phyloP scores from a whole-genome alignment of 2,113 vertebrate genomes.

The Redunca redunca region DNA sequence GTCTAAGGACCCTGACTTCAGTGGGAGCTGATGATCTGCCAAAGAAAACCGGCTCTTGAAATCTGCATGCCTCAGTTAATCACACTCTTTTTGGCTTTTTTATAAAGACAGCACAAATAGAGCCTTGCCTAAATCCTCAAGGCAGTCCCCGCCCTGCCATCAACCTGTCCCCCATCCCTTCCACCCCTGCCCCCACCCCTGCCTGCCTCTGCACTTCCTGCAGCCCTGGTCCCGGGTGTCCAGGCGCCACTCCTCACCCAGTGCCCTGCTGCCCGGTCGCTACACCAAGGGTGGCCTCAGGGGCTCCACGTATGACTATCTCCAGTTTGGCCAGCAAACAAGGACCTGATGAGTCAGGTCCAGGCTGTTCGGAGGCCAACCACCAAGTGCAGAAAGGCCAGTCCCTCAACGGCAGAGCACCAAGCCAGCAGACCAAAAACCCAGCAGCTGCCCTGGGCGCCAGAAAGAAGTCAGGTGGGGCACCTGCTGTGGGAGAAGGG shows the following conservation, averaged over 20 bases:
- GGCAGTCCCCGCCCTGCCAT: fast-evolving
- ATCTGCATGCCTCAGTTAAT: neutral
- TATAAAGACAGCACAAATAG: neutral
- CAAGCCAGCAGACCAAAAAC: neutral
- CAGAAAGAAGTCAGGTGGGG: neutral
- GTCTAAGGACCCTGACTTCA: neutral
- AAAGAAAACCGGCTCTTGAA: neutral
- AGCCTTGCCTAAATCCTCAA: neutral
- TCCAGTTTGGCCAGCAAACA: neutral
- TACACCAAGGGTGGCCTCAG: neutral
- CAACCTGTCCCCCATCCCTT: neutral
- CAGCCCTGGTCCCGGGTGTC: fast-evolving
- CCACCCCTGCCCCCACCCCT: fast-evolving
- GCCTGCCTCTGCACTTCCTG: neutral
- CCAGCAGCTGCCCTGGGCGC: neutral
- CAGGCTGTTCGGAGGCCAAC: neutral
- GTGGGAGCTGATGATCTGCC: neutral
- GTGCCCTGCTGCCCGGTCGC: neutral
- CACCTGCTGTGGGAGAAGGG: neutral
- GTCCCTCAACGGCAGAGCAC: neutral
- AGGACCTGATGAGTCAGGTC: neutral
- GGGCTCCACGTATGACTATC: neutral
- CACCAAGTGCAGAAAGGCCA: neutral
- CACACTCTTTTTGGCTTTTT: neutral
- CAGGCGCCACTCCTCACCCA: neutral